Conservation (phyloP, 2,888 invertebrate species). For the Perithous albicinctus region DNA sequence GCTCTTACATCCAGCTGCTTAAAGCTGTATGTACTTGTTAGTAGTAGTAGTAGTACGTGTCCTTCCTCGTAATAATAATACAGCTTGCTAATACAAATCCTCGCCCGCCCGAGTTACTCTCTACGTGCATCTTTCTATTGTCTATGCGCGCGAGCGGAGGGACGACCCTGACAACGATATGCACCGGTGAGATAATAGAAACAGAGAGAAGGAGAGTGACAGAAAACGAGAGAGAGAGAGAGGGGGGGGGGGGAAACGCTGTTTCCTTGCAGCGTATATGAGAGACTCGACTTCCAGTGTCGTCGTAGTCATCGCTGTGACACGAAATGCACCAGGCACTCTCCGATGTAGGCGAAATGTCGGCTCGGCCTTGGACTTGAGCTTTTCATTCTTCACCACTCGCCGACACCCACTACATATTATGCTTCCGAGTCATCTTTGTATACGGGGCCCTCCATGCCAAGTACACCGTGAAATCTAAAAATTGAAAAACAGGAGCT, state of each 20-base stretch:
- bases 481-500: too few relatives aligned
- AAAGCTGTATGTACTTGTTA: slow-evolving; percentile 34
- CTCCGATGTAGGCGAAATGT: slow-evolving; percentile 46
- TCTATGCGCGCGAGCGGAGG: slow-evolving; percentile 24
- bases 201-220: neutral
- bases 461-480: neutral
- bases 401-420: slow-evolving; percentile 33
- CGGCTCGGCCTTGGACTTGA: slow-evolving; percentile 62
- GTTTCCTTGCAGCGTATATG: neutral
- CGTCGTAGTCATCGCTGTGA: slow-evolving; percentile 42
- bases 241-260: slow-evolving; percentile 9
- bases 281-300: slow-evolving; percentile 1
- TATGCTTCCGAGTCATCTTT: slow-evolving; percentile 3
- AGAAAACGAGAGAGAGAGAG: slow-evolving; percentile 1
- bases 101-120: neutral
- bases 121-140: slow-evolving; percentile 44
- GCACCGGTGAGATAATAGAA: slow-evolving; percentile 54
- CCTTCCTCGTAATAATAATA: slow-evolving; percentile 56
- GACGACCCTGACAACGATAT: slow-evolving; percentile 54
- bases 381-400: slow-evolving; percentile 31
- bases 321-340: slow-evolving; percentile 37
- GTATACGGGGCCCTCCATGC: neutral
- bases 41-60: too few relatives aligned
- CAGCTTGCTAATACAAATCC: slow-evolving; percentile 53
- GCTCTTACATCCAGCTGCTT: slow-evolving; percentile 53